Percentiles rank a stretch among this genome's conserved stretches.
These are phyloP conservation scores for Spheniscus mendiculus DNA, from an alignment of 2,113 vertebrate species.

Conservation along the genomic window DNA sequence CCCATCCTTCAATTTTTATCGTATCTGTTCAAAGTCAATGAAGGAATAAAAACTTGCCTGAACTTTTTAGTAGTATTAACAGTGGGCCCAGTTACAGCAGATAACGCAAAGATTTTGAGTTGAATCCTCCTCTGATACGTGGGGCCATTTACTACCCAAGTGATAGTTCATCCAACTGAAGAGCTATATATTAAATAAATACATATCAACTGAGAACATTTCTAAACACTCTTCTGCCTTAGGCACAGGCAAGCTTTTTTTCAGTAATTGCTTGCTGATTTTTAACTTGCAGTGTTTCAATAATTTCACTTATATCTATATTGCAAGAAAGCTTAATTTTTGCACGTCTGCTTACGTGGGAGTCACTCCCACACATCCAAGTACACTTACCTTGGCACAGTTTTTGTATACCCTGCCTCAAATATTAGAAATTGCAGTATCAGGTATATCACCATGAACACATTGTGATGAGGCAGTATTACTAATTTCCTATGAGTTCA, in stretches of 20 bases:
- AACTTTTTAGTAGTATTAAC: background rate
- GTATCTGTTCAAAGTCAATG: background rate
- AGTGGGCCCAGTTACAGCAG: background rate
- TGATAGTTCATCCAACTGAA: background rate
- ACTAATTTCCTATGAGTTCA: background rate
- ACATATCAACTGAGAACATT: background rate
- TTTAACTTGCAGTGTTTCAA: background rate
- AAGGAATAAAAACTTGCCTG: background rate
- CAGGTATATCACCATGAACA: background rate
- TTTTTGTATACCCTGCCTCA: background rate
- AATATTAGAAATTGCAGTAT: background rate
- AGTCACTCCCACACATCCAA: background rate
- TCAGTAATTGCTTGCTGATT: background rate
- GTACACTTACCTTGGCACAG: background rate
- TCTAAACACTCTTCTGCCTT: background rate
- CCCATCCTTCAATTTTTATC: background rate
- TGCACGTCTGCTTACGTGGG: background rate
- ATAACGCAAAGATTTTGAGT: background rate
- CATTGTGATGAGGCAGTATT: background rate
- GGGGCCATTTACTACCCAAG: background rate
- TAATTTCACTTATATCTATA: background rate
- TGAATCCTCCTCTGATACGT: background rate
- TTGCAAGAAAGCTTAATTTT: background rate
- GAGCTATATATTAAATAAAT: background rate
- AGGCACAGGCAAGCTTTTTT: background rate